Evolutionary conservation across 2,113 vertebrate genomes (phyloP), one percentile per base, ranked within the genome.

Genomic region (Rhinopomastus cyanomelas): DNA sequence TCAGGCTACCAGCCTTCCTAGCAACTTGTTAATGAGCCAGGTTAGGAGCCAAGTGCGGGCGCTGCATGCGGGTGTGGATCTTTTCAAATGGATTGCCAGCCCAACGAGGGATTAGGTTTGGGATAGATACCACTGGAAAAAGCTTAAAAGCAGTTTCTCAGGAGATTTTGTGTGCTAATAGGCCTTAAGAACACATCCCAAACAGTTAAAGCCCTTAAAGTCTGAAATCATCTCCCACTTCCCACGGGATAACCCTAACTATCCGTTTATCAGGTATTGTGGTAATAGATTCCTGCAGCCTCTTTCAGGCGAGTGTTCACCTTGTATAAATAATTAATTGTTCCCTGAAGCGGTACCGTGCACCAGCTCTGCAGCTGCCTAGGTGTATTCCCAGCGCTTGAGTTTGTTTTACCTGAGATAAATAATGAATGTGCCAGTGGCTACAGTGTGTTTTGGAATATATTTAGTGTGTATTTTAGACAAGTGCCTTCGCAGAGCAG

Each of bases 241-340:
- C 78, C 37, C 55, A 66, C 53, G 25, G 5, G 51, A 66, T 9
- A 82, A 32, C 30, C 22, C 51, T 67, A 64, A 57, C 42, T 80
- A 79, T 59, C 71, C 88, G 46, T 71, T 92, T 76, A 77, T 89
- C 73, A 46, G 56, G 30, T 59, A 80, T 82, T 82, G 86, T 84
- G 36, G 51, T 32, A 92, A 87, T 25, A 90, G 51, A 80, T 82
- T 89, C 64, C 51, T 81, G 29, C 36, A 76, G 55, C 42, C 46
- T 90, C 32, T 85, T 90, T 84, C 53, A 81, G 80, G 21, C 26
- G 37, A 52, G 11, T 75, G 89, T 88, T 73, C 55, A 37, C 32
- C 85, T 84, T 46, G 49, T 66, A 85, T 93, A 76, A 95, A 92
- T 93, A 92, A 90, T 90, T 94, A 90, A 93, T 82, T 76, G 17